A percentile compares a stretch with the other conserved stretches of the same genome.
Conservation (phyloP, 2,113 vertebrate species). For the Cervus canadensis region DNA sequence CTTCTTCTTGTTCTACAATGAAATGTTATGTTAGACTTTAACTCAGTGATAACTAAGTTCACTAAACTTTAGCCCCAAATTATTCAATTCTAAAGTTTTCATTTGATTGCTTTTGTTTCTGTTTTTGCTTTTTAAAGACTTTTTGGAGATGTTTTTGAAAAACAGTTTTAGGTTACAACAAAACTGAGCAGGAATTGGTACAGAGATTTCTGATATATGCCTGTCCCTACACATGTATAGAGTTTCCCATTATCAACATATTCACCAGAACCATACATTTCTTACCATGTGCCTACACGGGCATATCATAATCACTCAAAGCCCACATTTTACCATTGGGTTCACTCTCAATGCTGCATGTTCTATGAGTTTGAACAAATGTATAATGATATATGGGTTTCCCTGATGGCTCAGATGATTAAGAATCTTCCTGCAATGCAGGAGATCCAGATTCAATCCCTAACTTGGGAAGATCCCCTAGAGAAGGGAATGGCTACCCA, state of each 20-base stretch:
- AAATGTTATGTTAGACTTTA: background rate
- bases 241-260: background rate
- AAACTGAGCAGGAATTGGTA: background rate
- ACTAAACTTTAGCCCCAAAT: background rate
- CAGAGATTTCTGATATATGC: background rate
- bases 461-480: background rate
- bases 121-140: background rate
- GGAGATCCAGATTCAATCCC: background rate
- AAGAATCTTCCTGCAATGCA: background rate
- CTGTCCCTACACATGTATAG: background rate
- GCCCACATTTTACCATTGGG: background rate
- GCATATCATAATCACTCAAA: background rate
- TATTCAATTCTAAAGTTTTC: background rate
- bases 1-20: background rate
- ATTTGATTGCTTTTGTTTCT: background rate
- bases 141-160: background rate
- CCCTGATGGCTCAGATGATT: background rate
- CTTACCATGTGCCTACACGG: background rate
- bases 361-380: background rate
- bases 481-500: background rate
- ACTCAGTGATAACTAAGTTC: background rate
- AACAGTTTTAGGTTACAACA: background rate
- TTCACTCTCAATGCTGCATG: background rate
- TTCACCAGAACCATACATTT: background rate
- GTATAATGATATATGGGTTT: background rate